Base-by-base conservation (phyloP, 2,113 vertebrate genomes). In the Polypterus bichir region DNA sequence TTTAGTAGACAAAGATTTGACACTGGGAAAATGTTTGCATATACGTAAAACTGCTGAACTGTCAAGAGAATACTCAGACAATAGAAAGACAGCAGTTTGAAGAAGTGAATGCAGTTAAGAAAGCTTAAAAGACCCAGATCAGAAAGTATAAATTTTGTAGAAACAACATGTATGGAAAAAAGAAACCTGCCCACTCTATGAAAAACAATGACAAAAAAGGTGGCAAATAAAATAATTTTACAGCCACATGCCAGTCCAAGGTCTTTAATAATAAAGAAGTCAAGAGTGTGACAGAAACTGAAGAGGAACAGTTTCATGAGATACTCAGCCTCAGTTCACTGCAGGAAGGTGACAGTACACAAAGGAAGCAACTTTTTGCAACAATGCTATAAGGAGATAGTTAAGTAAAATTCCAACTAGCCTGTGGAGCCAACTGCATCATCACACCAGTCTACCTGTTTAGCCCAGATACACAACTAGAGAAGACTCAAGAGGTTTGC, bases 11-110 rank as follows among this genome's bases (percentile, higher is more conserved):
- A 64, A 64, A 55, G 59, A 60, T 48, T 2, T 66, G 60, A 66
- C 46, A 4, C 57, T 71, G 1, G 60, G 70, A 47, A 67, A 61
- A 9, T 66, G 66, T 68, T 27, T 67, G 63, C 57, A 70, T 66
- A 49, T 68, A 11, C 65, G 63, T 54, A 70, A 68, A 49, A 52
- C 60, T 7, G n/a, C 54, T 7, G 60, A 70, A 51, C 47, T 63
- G n/a, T 68, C 62, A 4, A 4, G 52, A 70, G 49, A 70, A 63
- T 6, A 45, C 7, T 5, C 65, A 68, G 62, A 44, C 63, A 44
- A 67, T 63, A 44, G 9, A 56, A 3, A 61, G 57, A 9, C 10
- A 5, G 44, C 54, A 4, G 7, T 54, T 62, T 7, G 52, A 64
- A 7, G 62, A 73, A 8, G 47, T 70, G 52, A 61, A 68, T 61